Evolutionary conservation across 2,113 vertebrate genomes (phyloP).

Genomic region (Rafetus swinhoei): DNA sequence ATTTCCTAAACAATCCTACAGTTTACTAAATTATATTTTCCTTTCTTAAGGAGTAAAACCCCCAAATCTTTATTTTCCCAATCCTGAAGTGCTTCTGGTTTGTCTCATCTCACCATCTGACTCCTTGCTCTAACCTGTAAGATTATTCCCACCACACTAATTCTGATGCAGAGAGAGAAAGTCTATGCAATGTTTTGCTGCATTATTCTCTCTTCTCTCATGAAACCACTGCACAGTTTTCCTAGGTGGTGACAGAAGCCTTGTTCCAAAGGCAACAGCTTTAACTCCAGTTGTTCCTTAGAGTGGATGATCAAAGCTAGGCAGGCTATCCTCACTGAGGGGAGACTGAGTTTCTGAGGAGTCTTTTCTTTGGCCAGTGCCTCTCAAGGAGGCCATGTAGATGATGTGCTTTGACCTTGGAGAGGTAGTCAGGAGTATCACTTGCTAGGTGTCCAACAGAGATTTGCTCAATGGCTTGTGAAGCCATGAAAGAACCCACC

Average conservation of each 20-base stretch:
- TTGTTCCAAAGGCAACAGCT: neutral
- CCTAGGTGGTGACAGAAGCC: neutral
- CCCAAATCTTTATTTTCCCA: neutral
- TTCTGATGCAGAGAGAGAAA: neutral
- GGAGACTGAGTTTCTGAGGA: neutral
- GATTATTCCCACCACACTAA: neutral
- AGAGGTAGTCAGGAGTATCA: neutral
- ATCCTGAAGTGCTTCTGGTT: neutral
- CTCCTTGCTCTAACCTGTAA: neutral
- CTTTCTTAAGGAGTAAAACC: neutral
- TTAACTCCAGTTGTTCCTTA: neutral
- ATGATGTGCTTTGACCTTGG: neutral
- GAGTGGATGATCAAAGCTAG: neutral
- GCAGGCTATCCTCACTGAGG: neutral
- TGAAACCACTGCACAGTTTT: neutral
- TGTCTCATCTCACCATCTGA: neutral
- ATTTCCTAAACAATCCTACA: neutral
- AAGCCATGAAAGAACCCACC: neutral
- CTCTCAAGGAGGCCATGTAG: neutral
- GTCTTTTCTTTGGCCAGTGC: neutral
- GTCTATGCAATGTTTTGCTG: neutral
- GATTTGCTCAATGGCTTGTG: neutral
- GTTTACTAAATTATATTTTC: neutral
- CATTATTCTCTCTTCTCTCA: neutral
- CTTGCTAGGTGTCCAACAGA: neutral